phyloP scores from a whole-genome alignment of 2,888 invertebrate genomes.

The Monochamus alternatus region DNA sequence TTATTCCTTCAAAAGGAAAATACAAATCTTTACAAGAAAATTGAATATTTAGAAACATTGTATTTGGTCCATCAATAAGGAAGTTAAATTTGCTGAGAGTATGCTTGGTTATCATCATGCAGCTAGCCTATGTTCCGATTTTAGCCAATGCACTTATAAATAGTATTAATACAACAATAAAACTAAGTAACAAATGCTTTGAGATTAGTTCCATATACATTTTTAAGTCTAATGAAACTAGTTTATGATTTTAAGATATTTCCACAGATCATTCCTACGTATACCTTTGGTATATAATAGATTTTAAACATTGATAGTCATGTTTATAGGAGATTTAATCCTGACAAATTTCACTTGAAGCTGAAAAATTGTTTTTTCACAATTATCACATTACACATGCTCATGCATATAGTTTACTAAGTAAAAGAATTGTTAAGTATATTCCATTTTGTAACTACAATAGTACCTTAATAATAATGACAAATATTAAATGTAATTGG shows the following conservation, averaged over 20 bases:
- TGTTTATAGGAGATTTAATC: conserved; percentile 13
- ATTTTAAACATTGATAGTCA: not conserved
- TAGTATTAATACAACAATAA: conserved; percentile 10
- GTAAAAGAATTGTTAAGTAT: too few relatives aligned
- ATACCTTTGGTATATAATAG: conserved; percentile 8
- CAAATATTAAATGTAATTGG: too few relatives aligned
- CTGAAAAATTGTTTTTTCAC: not conserved
- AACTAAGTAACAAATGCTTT: conserved; percentile 4
- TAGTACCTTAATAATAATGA: too few relatives aligned
- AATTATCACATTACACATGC: not conserved
- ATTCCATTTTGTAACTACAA: too few relatives aligned
- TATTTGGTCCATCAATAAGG: conserved; percentile 2
- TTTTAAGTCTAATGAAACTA: conserved; percentile 3
- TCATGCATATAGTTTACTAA: too few relatives aligned
- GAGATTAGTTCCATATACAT: conserved; percentile 1
- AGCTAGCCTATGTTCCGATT: not conserved
- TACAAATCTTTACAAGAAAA: not conserved
- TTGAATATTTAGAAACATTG: not conserved
- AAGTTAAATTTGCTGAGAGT: conserved; percentile 10
- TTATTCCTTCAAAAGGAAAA: conserved; percentile 2
- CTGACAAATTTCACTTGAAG: conserved; percentile 8
- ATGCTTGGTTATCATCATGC: not conserved
- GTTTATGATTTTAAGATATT: not conserved
- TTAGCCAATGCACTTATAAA: conserved; percentile 12
- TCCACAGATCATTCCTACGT: not conserved